Evolutionary conservation across 2,113 vertebrate genomes (phyloP).

Genomic region (Pimephales promelas): DNA sequence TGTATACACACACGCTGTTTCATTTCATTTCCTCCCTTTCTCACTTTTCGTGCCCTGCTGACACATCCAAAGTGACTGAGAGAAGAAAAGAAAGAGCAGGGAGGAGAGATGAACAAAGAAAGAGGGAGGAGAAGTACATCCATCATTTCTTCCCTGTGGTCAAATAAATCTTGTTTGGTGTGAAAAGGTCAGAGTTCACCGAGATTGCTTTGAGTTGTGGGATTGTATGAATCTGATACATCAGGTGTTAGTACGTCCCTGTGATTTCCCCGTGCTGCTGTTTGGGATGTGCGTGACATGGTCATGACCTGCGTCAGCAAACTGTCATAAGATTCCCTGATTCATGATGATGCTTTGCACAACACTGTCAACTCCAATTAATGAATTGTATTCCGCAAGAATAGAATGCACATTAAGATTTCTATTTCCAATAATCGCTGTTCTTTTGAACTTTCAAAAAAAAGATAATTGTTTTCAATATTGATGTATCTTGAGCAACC

Average conservation of each 20-base stretch:
- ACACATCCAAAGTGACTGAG: conserved; percentile 15
- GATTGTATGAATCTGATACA: neutral
- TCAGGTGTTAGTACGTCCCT: neutral
- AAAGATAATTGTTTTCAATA: neutral
- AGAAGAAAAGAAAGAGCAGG: neutral
- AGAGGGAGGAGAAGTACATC: conserved; percentile 7
- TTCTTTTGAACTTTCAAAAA: neutral
- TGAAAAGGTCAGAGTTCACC: conserved; percentile 34
- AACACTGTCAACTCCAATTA: neutral
- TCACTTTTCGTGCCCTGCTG: neutral
- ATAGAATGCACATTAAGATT: neutral
- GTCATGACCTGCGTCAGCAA: neutral
- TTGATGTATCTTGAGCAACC: neutral
- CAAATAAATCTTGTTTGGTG: conserved; percentile 30
- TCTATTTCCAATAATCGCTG: neutral
- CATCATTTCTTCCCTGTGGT: conserved; percentile 16
- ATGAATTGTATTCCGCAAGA: neutral
- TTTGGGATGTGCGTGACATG: conserved; percentile 1
- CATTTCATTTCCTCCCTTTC: conserved; percentile 9
- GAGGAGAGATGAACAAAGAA: neutral
- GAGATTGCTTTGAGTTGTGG: conserved; percentile 4
- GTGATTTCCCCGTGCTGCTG: conserved; percentile 31
- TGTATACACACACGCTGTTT: neutral
- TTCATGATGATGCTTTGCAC: neutral
- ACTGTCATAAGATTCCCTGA: neutral